Evolutionary conservation across 2,113 vertebrate species (phyloP), one percentile per base, ranked within the genome.

Genomic region (Sphaerodactylus townsendi): DNA sequence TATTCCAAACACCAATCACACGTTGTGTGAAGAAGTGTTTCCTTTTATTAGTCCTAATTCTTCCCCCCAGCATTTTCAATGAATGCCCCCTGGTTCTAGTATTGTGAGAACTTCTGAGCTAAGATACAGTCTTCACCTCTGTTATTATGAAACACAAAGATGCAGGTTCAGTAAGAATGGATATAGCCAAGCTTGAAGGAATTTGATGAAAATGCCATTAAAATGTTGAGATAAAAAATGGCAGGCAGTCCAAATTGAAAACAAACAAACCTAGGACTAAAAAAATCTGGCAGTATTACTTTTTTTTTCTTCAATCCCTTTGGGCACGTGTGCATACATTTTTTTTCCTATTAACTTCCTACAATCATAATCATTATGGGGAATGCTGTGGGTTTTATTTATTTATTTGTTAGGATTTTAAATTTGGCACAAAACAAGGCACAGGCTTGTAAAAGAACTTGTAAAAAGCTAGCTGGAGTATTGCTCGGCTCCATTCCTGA

Each of bases 141-240:
- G 44, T 44, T 44, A 44, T 44, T 44, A 44, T 44, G 44, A 44
- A 44, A 44, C 44, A 44, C 44, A 44, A 44, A 44, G 44, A 59
- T 71, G 5, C 76, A 68, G 71, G 30, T 86, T 82, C 28, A 73
- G 76, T 83, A 86, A 41, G 64, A 69, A 6, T 33, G 46, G 82
- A 74, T 71, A 64, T 50, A 83, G 84, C 79, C 91, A 79, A 56
- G 68, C 88, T 87, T 68, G 68, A 86, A 88, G 74, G 80, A 87
- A 87, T 93, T 95, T 93, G 86, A 89, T 89, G 91, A 89, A 87
- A 93, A 82, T 88, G 33, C 78, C 30, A 85, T 86, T 91, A 93
- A 91, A 92, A 59, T 59, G n/a, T 37, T 44, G 11, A 81, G 77
- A 68, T 81, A 76, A 56, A 88, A 88, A 62, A 74, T 86, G 86